Evolutionary conservation across 2,888 invertebrate species (phyloP).

Genomic region (Cordilura impudica): DNA sequence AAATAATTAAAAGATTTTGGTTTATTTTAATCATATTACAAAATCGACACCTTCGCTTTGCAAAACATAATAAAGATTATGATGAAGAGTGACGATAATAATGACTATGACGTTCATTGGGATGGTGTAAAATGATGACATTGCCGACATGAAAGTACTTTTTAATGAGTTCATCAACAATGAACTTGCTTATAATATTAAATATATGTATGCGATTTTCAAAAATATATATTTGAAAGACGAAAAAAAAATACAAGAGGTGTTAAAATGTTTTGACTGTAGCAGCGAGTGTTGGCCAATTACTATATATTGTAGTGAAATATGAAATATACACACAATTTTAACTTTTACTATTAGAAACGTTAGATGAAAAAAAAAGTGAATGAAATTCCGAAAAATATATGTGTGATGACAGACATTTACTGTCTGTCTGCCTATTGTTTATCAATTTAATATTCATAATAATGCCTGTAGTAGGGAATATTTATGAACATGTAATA

Average conservation of each 20-base stretch:
- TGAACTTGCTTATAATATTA: no score
- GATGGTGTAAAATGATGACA: no score
- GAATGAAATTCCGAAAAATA: conserved; percentile 16
- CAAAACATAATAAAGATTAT: no score
- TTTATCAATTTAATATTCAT: not conserved
- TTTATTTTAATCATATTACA: no score
- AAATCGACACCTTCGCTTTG: no score
- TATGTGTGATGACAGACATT: not conserved
- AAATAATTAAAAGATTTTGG: no score
- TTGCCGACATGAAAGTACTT: no score
- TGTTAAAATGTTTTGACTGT: conserved; percentile 31
- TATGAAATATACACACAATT: not conserved
- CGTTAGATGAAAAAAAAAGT: not conserved
- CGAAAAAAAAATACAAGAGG: conserved; percentile 9
- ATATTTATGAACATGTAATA: no score
- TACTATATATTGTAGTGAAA: not conserved
- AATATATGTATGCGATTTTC: no score
- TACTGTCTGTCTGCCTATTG: not conserved
- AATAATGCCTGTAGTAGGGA: not conserved
- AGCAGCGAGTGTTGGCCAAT: not conserved
- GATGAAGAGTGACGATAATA: no score
- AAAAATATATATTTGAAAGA: not conserved
- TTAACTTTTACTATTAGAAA: not conserved
- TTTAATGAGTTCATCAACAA: no score
- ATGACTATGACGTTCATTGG: no score